Percentiles rank a stretch among this genome's conserved stretches.
These are phyloP conservation scores for Parnassius orleans DNA, from an alignment of 2,888 invertebrate genomes.

Conservation along the genomic window DNA sequence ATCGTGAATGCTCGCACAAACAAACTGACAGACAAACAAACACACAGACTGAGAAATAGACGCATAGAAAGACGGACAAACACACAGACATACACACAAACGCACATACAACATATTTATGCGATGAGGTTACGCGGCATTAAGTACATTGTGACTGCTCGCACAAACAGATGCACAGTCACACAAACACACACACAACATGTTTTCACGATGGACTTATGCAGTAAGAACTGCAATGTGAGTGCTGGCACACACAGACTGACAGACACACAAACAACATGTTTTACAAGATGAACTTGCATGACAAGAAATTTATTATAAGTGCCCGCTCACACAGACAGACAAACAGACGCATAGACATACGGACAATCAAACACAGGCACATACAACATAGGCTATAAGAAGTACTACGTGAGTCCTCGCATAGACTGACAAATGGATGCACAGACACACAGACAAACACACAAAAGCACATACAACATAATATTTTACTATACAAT, in stretches of 20 bases:
- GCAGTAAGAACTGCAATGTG: background rate
- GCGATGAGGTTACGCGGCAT: constrained; percentile 46
- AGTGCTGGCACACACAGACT: background rate
- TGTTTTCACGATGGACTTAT: constrained; percentile 28
- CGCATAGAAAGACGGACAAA: no score
- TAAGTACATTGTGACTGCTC: constrained; percentile 37
- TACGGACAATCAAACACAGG: no score
- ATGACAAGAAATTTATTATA: background rate
- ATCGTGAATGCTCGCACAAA: constrained; percentile 48
- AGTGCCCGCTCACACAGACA: constrained; percentile 38
- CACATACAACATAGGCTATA: constrained; percentile 46
- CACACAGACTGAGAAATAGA: no score
- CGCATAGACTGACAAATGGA: constrained; percentile 9
- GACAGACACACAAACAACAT: background rate
- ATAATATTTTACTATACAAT: no score
- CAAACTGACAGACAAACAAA: no score
- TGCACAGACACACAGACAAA: no score
- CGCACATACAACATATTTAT: no score
- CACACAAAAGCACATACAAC: no score
- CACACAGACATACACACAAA: no score
- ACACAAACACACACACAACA: no score
- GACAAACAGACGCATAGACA: no score
- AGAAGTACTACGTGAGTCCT: constrained; percentile 40
- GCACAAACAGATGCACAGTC: no score
- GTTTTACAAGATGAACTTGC: background rate